phyloP scores from a whole-genome alignment of 53 echinoderm and acorn worm genomes.

The Patiria pectinifera region DNA sequence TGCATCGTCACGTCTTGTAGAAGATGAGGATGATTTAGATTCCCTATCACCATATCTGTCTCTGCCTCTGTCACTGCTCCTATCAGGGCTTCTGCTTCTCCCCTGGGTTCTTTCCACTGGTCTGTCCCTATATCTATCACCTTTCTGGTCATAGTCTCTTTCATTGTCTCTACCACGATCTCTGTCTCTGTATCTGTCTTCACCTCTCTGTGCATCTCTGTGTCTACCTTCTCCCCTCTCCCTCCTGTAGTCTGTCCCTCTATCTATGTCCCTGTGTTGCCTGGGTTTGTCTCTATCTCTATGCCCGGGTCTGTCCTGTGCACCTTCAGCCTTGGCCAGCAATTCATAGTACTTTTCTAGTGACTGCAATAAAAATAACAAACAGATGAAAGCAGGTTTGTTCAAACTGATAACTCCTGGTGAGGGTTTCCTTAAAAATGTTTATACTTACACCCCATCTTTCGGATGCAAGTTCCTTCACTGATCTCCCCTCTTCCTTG shows the following conservation, averaged over 20 bases:
- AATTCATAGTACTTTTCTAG: constrained; percentile 81
- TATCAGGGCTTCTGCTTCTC: constrained; percentile 58
- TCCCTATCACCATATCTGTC: constrained; percentile 26
- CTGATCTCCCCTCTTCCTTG: constrained; percentile 70
- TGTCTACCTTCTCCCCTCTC: constrained; percentile 43
- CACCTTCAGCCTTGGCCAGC: constrained; percentile 81
- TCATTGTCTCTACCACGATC: constrained; percentile 12
- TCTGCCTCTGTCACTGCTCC: constrained; percentile 33
- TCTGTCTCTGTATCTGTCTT: constrained; percentile 25
- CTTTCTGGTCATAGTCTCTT: constrained; percentile 50
- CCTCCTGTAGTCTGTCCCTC: constrained; percentile 39
- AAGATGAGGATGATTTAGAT: neutral
- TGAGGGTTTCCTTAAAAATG: neutral
- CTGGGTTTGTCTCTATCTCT: constrained; percentile 39
- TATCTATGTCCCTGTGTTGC: constrained; percentile 37
- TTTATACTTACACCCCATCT: constrained; percentile 91
- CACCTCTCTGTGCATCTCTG: constrained; percentile 8
- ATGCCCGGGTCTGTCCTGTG: constrained; percentile 18
- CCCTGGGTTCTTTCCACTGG: constrained; percentile 23
- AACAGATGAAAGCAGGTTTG: neutral
- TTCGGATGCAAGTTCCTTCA: constrained; percentile 82
- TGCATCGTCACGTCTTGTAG: constrained; percentile 6
- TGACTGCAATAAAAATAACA: constrained; percentile 68
- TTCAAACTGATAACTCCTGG: neutral
- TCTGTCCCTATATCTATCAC: constrained; percentile 61